Evolutionary conservation across 2,888 invertebrate genomes (phyloP).

Genomic region (Rhagium mordax): DNA sequence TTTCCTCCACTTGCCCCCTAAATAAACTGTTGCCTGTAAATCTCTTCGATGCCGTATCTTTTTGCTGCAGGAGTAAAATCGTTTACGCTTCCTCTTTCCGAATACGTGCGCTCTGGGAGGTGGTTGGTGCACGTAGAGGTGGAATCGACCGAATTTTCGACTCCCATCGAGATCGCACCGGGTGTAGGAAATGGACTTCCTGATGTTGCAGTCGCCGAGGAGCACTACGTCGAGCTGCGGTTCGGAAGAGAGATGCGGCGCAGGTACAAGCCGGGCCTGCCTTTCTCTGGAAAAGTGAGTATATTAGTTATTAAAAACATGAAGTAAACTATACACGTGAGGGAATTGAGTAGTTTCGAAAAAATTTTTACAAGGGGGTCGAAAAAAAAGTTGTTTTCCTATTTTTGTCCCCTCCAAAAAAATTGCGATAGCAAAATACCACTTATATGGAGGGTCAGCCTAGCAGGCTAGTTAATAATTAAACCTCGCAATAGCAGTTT

Average conservation of each 20-base stretch:
- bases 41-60: neutral
- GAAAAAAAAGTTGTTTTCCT: too few species aligned
- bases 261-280: slow-evolving; percentile 78
- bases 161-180: slow-evolving; percentile 72
- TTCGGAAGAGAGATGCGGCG: slow-evolving; percentile 78
- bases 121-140: slow-evolving; percentile 74
- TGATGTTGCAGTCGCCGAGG: slow-evolving; percentile 78
- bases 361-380: too few species aligned
- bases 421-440: too few species aligned
- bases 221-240: slow-evolving; percentile 78
- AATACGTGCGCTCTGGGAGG: slow-evolving; percentile 73
- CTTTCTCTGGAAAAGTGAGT: slow-evolving; percentile 78
- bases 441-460: too few species aligned
- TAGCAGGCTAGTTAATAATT: too few species aligned
- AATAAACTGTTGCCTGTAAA: neutral
- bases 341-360: too few species aligned
- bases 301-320: too few species aligned
- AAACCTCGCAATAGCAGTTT: neutral
- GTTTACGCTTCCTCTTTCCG: slow-evolving; percentile 73
- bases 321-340: too few species aligned
- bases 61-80: slow-evolving; percentile 73
- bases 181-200: slow-evolving; percentile 69
- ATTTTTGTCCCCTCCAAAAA: too few species aligned
- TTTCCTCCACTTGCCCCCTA: too few species aligned
- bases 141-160: slow-evolving; percentile 73